Base-by-base conservation (phyloP, 2,888 invertebrate species). In the Agrochola lota region DNA sequence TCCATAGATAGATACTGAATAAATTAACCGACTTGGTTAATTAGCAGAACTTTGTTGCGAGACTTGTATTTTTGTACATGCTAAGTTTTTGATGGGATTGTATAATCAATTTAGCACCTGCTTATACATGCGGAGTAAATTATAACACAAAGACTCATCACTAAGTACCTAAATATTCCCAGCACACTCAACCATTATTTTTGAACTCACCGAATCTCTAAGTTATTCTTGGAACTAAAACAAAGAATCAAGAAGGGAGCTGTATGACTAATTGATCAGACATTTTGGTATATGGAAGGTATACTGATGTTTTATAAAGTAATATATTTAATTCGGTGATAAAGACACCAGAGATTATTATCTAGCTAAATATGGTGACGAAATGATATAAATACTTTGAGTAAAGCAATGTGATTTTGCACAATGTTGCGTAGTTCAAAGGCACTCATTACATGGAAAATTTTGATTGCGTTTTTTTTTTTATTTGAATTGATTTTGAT, bases 171-270 rank as follows among this genome's bases (percentile, higher is more conserved):
- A n/a, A 62, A 80, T 35, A 59, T 43, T 40, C 5, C 43, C 35
- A 64, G 49, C 8, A 15, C 57, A 73, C 17, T 55, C 23, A 30
- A 46, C 75, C 60, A n/a, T 60, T 30, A 74, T 23, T 66, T 74
- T 73, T 26, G 43, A 40, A 43, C 49, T 40, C 15, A 26, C n/a
- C 23, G 57, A 77, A 77, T 59, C 17, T 46, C 9, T 26, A 8
- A n/a, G 35, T 70, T 70, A 52, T 88, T 85, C 77, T 57, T 59
- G 43, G 81, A 85, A 88, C 20, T 30, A 35, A 71, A 84, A 88
- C 80, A 85, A 88, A 87, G 81, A 69, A n/a, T 17, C 12, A 15
- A 43, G 68, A 30, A 23, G 12, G 23, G 23, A 46, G 11, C 30
- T 26, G 35, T 26, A 60, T 84, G 81, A 85, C 49, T 81, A 78